A percentile compares a stretch with the other conserved stretches of the same genome.
Conservation (phyloP, 1,140 invertebrate species). For the Oryctes rhinoceros region DNA sequence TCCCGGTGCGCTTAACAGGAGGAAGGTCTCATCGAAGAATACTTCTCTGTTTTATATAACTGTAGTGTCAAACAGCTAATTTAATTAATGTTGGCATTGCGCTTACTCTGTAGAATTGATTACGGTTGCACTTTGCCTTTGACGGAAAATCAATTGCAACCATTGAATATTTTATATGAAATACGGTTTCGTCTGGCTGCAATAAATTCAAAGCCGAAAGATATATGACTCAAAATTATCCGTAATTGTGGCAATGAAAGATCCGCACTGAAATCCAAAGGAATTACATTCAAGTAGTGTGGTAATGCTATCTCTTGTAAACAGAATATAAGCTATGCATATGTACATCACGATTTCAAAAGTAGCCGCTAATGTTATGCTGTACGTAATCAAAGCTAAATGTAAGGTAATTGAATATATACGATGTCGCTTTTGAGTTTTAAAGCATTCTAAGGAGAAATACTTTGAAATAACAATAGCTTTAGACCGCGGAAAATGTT, state of each 20-base stretch:
- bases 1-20: too few species aligned
- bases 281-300: not conserved
- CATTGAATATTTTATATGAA: conserved; percentile 4
- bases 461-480: too few species aligned
- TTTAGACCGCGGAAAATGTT: too few species aligned
- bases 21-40: too few species aligned
- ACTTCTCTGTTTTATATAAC: too few species aligned
- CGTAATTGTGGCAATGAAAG: not conserved
- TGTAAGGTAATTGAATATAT: not conserved
- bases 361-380: not conserved
- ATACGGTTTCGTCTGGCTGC: not conserved
- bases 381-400: not conserved
- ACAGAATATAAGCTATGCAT: not conserved
- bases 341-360: not conserved
- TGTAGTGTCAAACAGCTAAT: not conserved
- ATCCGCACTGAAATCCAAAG: not conserved
- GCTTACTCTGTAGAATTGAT: not conserved
- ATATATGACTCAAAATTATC: conserved; percentile 15
- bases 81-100: not conserved
- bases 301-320: not conserved
- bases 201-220: conserved; percentile 19
- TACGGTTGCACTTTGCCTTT: not conserved
- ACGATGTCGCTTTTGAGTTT: too few species aligned
- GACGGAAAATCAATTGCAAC: conserved; percentile 11
- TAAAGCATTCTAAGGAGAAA: too few species aligned